Evolutionary conservation across 2,888 invertebrate species (phyloP), one percentile per base, ranked within the genome.

Genomic region (Pachydiplax longipennis): DNA sequence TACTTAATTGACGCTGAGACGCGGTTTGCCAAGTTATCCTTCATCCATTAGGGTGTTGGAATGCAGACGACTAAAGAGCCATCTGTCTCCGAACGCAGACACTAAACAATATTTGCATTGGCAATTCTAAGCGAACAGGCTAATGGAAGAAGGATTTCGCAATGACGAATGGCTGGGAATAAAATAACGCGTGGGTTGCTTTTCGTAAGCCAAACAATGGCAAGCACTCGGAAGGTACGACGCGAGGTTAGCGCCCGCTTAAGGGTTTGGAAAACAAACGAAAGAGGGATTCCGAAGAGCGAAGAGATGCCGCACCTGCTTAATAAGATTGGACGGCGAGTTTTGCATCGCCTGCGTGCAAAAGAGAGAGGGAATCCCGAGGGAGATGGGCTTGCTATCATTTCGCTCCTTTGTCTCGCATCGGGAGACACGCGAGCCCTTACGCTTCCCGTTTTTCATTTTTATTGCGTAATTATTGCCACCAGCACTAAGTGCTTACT

Each of bases 81-180:
- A 87, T 87, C 87, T 87, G 87, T 87, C 87, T 87, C 87, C 87
- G 87, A 87, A 61, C 61, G 61, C 87, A 87, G 87, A 87, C 87
- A 87, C 87, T 87, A 87, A 87, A 87, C 87, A 87, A 87, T 87
- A 87, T 87, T 87, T 87, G 87, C 87, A 87, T 87, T 87, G 87
- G 87, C 87, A 87, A 87, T 87, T 87, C 87, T 87, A 87, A 65
- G 87, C 87, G 87, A 87, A 37, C 87, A 61, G 87, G 87, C 87
- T 87, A 87, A 87, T 87, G 87, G 87, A 87, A 53, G 53, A 53
- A 87, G 87, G 87, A 87, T 87, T 87, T 65, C 87, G 87, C 87
- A 87, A 87, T 87, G 87, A 87, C 87, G 87, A 87, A 87, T 61
- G 87, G 61, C 87, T 87, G n/a, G 65, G 87, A 87, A 87, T 87